phyloP scores from a whole-genome alignment of 2,888 invertebrate species.

The Pristionchus japonicus region DNA sequence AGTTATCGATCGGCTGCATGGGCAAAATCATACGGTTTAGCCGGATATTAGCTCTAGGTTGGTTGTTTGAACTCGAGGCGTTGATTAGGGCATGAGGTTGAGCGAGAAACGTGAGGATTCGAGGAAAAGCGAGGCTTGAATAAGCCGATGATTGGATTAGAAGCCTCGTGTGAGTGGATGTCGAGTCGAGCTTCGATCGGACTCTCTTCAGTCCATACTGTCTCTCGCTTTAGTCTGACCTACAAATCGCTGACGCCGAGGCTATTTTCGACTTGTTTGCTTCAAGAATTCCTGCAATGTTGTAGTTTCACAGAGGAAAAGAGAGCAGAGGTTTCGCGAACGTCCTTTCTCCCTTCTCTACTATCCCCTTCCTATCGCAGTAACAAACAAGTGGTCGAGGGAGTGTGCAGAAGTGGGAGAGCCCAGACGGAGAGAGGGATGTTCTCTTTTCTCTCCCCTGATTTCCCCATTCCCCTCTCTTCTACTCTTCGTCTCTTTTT shows the following conservation, averaged over 20 bases:
- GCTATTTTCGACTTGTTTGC: conserved; percentile 28
- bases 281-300: neutral
- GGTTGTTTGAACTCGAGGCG: no score
- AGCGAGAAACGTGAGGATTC: neutral
- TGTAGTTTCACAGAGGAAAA: neutral
- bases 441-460: neutral
- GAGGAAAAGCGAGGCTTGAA: neutral
- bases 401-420: neutral
- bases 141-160: conserved; percentile 7
- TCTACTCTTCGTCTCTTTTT: neutral
- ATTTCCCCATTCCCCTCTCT: neutral
- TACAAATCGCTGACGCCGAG: neutral
- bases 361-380: neutral
- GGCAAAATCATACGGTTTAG: neutral
- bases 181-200: no score
- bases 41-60: neutral
- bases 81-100: neutral
- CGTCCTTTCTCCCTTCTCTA: neutral
- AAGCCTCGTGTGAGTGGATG: neutral
- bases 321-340: neutral
- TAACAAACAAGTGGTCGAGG: conserved; percentile 25
- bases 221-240: no score
- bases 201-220: no score
- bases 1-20: neutral
- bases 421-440: neutral